Evolutionary conservation across 2,888 invertebrate species (phyloP), one percentile per base, ranked within the genome.

Genomic region (Trachelus troglodyta): DNA sequence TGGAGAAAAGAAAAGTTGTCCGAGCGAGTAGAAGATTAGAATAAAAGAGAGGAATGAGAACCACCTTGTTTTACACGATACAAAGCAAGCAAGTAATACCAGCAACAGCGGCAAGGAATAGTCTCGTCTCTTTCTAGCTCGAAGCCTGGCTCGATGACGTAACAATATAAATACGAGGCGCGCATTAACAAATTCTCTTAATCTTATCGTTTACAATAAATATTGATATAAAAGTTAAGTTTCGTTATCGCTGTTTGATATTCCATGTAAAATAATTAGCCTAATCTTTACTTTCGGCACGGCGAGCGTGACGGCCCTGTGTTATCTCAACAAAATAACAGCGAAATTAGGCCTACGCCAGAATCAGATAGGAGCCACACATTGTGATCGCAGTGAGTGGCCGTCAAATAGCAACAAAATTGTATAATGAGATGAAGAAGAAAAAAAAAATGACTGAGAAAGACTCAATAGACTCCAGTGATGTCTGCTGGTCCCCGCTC

Each of bases 171-270:
- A 89, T 89, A 89, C 85, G 77, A 81, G 75, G 73, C 80, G 77
- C 84, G 84, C 83, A 86, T 88, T 87, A 89, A 89, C 87, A 84
- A 88, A 88, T 89, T 88, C 73, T 31, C 83, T 85, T 88, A 88
- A 90, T 90, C 90, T 90, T 90, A 90, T 90, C 90, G 84, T 87
- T 87, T 86, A 87, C 86, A 87, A 89, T 90, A 88, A 90, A 90
- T 89, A 90, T 90, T 90, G 89, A 90, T 89, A 88, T 82, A 86
- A 87, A 87, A 86, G 85, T 87, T 87, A 87, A 86, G 85, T 87
- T 86, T 82, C 81, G 85, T 85, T 89, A 88, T 89, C 88, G 85
- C 82, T 75, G 76, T 78, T 69, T 80, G 83, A 81, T 81, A 82
- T 85, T 84, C 83, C 85, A 84, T 86, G 83, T 87, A 87, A 87